Base-by-base conservation (phyloP, 2,888 invertebrate genomes). In the Sthenelais limicola region DNA sequence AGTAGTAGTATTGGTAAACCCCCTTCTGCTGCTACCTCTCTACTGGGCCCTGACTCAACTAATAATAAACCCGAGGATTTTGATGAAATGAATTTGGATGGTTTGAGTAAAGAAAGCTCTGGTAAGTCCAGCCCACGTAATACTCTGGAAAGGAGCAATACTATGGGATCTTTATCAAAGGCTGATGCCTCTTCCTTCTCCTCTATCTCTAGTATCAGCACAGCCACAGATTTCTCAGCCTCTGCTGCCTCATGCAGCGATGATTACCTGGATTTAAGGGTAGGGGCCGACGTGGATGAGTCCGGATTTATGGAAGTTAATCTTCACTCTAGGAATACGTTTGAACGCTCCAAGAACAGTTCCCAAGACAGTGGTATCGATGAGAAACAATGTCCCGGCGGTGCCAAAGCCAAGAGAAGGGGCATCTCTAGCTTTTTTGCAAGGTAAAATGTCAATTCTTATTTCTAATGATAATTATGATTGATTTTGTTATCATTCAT, bases 201-300 rank as follows among this genome's bases (percentile, higher is more conserved):
- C 49, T 85, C 85, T 81, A 79, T 85, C 71, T 85, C 85, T 38
- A 85, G 84, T 79, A 71, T 85, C 30, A 85, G 85, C 73, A 84
- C 84, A 66, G 82, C 82, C 28, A 85, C 84, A 43, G 85, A 84
- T 67, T 82, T 84, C 72, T 85, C 84, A 32, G 78, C 82, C 32
- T 84, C 84, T 7, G 82, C 83, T 48, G 80, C 82, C 4, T 83
- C 84, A 21, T 71, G 80, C 15, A 80, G 80, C 67, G 85, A 84
- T 43, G 81, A 82, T 30, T 68, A 54, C 0, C 75, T 73, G 28
- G 76, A 76, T 24, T 82, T 82, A 35, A 77, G 79, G 12, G 80
- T 78, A 47, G 28, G 38, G 47, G 79, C 79, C 38, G 83, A 84
- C 67, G 80, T 79, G n/a, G 84, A 84, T n/a, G 85, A 85, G 72